These are phyloP conservation scores for Drosophila grimshawi DNA, from an alignment of 1,140 invertebrate genomes.

Conservation along the genomic window DNA sequence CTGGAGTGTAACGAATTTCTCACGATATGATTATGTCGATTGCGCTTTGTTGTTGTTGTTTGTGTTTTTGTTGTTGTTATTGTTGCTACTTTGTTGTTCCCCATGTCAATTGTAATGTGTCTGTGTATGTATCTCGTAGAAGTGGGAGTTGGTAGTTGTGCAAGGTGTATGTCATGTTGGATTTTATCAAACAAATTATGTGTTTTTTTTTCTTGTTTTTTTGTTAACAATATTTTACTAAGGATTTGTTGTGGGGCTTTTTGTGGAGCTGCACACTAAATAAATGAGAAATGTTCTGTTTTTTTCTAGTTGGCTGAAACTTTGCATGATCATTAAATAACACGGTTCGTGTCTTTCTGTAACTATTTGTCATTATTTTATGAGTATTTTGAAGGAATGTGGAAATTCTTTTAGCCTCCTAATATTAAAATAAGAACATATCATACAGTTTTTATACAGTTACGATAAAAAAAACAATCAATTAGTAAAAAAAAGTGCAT, in stretches of 20 bases:
- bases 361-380: background rate
- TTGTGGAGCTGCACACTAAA: background rate
- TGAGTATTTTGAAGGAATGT: no score
- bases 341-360: background rate
- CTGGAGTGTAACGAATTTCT: conserved; percentile 80
- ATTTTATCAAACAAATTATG: conserved; percentile 69
- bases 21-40: conserved; percentile 84
- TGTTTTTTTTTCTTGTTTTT: conserved; percentile 40
- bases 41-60: conserved; percentile 55
- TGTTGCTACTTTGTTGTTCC: conserved; percentile 60
- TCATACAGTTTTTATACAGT: no score
- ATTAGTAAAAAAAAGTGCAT: no score
- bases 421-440: no score
- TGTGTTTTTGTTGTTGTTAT: conserved; percentile 45
- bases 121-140: conserved; percentile 7
- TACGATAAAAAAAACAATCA: no score
- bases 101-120: conserved; percentile 28
- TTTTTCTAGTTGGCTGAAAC: background rate
- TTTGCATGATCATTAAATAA: background rate
- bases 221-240: conserved; percentile 26
- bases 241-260: conserved; percentile 12
- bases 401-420: no score
- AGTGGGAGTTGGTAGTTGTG: conserved; percentile 27
- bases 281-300: background rate
- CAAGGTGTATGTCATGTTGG: conserved; percentile 69